Base-by-base conservation (phyloP, 35 echinoderm and acorn worm genomes). In the Ophiothrix spiculata region DNA sequence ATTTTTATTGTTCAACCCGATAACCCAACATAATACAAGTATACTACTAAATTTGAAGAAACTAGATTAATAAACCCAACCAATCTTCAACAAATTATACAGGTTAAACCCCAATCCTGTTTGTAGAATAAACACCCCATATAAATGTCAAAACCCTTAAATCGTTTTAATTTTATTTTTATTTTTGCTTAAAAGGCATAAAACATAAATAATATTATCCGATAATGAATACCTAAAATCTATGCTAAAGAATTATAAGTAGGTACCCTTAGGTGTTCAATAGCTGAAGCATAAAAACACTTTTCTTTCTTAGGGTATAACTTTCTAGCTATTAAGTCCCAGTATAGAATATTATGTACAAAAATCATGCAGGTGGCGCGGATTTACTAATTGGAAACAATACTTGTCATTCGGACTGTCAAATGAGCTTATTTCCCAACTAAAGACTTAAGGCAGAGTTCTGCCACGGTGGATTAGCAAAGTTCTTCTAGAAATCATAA, bases 401-500 rank as follows among this genome's bases (percentile, higher is more conserved):
- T 69, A 28, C 4, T 12, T 25, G 60, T 69, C 60, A 69, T 69
- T 69, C 60, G 17, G 29, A 15, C 60, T n/a, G 60, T 69, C 60
- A 69, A 69, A 25, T 15, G 29, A 69, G 60, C 60, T 69, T 69
- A 69, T 28, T 69, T n/a, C 25, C n/a, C n/a, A n/a, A 69, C 23
- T 2, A 69, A 69, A 69, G 60, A 69, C 60, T 28, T 25, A 69
- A 69, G 60, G 60, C 60, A 69, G 60, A 12, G 29, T 28, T 25
- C 10, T 69, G 60, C 60, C 60, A 69, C 3, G 8, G 23, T 12
- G 81, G 81, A 84, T 84, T 84, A 84, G 81, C 37, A n/a, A 38
- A 31, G 81, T 36, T 84, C 81, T 84, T 84, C 25, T 12, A 56
- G 81, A 84, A 84, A 84, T 84, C 81, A 56, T 32, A 84, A 84